Evolutionary conservation across 1,140 invertebrate species (phyloP).

Genomic region (Periplaneta americana): DNA sequence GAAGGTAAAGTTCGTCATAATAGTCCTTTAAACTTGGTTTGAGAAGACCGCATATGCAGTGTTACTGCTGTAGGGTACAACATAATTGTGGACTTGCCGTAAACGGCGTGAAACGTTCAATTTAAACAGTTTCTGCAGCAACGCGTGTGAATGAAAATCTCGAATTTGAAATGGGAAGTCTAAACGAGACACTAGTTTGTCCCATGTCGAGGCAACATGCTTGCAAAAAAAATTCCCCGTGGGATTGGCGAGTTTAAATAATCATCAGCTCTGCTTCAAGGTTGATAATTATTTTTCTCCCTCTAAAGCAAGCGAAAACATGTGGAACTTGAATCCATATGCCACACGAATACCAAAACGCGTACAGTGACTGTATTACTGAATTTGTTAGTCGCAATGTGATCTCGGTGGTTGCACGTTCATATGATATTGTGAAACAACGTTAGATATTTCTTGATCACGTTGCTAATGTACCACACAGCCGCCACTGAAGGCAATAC

Average conservation of each 20-base stretch:
- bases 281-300: neutral
- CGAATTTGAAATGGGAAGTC: neutral
- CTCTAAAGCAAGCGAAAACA: neutral
- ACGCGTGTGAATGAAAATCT: neutral
- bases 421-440: no score
- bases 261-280: neutral
- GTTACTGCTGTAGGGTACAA: neutral
- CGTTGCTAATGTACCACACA: no score
- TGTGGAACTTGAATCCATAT: no score
- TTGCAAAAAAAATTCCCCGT: no score
- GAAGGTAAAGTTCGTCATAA: neutral
- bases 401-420: no score
- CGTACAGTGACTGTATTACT: no score
- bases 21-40: neutral
- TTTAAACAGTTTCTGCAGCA: neutral
- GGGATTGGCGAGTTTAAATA: neutral
- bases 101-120: neutral
- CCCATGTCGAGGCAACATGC: neutral
- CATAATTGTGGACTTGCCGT: neutral
- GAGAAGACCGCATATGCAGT: neutral
- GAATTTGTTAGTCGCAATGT: no score
- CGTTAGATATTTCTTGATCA: no score
- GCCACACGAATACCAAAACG: no score
- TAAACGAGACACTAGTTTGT: neutral
- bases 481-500: no score